These are phyloP conservation scores for Sebastes aleutianus DNA, from an alignment of 2,797 vertebrate genomes.

Conservation along the genomic window DNA sequence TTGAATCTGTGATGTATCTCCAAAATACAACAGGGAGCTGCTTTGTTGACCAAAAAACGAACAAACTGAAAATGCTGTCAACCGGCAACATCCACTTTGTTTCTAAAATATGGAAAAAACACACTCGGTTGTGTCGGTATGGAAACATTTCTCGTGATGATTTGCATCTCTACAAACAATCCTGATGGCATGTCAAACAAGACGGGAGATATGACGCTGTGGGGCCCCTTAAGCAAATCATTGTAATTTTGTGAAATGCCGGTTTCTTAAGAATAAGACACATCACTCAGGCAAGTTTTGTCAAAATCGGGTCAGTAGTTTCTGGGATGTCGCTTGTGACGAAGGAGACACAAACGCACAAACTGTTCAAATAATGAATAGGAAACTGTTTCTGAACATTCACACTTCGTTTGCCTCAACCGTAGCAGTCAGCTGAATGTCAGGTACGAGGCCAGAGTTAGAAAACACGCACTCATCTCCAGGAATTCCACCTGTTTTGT, in stretches of 20 bases:
- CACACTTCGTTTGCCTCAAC: slow-evolving; percentile 17
- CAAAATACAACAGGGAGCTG: not conserved
- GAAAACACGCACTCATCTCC: slow-evolving; percentile 22
- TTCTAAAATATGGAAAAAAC: not conserved
- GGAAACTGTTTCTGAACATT: slow-evolving; percentile 16
- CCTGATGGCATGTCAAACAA: not conserved
- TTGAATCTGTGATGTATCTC: not conserved
- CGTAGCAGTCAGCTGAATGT: slow-evolving; percentile 15
- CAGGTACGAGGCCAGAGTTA: slow-evolving; percentile 10
- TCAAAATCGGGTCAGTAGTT: slow-evolving; percentile 49
- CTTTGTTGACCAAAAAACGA: not conserved
- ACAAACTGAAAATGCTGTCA: not conserved
- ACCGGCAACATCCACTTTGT: not conserved
- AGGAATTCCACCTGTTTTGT: slow-evolving; percentile 12
- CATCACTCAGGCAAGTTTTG: slow-evolving; percentile 35
- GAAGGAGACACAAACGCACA: slow-evolving; percentile 4
- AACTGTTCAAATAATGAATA: slow-evolving; percentile 38
- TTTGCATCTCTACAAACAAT: not conserved
- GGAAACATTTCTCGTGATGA: not conserved
- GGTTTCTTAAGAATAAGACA: slow-evolving; percentile 14
- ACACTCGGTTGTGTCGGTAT: not conserved
- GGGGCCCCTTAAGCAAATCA: slow-evolving; percentile 2
- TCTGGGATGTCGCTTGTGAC: slow-evolving; percentile 28
- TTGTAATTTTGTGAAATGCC: slow-evolving; percentile 30
- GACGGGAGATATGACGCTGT: not conserved